Conservation (phyloP, 2,113 vertebrate genomes). For the Chionomys nivalis region DNA sequence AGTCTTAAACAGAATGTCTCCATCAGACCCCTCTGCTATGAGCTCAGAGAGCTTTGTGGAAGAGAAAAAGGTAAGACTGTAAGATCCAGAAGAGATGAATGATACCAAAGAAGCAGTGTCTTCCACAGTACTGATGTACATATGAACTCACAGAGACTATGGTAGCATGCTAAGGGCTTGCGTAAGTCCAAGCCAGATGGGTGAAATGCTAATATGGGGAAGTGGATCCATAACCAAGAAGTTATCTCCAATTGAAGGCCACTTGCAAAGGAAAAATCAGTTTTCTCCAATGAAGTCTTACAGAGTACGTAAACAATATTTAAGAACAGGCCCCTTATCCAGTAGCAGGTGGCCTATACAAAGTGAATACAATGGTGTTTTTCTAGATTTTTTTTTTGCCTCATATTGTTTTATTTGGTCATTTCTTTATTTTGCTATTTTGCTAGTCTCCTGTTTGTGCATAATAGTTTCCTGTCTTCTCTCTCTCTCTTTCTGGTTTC, state of each 20-base stretch:
- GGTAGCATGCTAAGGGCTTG: neutral
- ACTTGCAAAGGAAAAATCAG: neutral
- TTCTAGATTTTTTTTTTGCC: neutral
- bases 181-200: accelerated
- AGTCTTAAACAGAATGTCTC: neutral
- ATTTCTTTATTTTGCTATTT: neutral
- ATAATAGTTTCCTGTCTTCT: neutral
- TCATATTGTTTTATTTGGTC: neutral
- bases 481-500: neutral
- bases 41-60: neutral
- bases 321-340: neutral
- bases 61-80: neutral
- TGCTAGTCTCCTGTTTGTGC: neutral
- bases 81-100: neutral
- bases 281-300: neutral
- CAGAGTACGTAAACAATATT: neutral
- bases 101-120: neutral
- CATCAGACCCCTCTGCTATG: neutral
- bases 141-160: neutral
- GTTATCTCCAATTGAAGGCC: neutral
- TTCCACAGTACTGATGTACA: neutral
- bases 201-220: neutral
- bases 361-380: neutral
- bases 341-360: neutral
- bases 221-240: neutral